A percentile compares a stretch with the other conserved stretches of the same genome.
Conservation (phyloP, 2,797 vertebrate species). For the Lutjanus argentimaculatus region DNA sequence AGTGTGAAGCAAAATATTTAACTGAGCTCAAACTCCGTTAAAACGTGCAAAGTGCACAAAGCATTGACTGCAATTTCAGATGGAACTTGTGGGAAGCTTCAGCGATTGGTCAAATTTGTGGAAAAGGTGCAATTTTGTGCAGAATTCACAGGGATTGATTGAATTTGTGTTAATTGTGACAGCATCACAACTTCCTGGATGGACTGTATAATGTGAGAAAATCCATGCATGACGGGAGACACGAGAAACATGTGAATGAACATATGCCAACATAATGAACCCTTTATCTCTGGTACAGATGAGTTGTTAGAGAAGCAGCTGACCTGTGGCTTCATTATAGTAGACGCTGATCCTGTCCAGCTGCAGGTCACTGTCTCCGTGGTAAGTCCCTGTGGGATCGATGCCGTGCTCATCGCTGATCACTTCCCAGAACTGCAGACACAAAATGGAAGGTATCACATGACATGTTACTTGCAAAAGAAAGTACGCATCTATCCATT, state of each 20-base stretch:
- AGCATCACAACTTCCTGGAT: too few species aligned
- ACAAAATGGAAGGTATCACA: conserved; percentile 70
- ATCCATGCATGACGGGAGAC: too few species aligned
- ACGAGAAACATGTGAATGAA: not conserved
- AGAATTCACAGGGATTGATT: too few species aligned
- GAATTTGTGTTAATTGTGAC: too few species aligned
- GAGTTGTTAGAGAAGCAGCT: not conserved
- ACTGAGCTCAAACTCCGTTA: too few species aligned
- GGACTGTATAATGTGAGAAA: too few species aligned
- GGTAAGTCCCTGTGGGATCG: conserved; percentile 89
- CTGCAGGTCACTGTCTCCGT: conserved; percentile 90
- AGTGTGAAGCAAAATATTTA: too few species aligned
- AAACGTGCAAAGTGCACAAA: too few species aligned
- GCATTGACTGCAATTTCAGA: too few species aligned
- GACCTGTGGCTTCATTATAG: conserved; percentile 90
- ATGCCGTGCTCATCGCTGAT: conserved; percentile 91
- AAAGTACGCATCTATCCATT: conserved; percentile 42
- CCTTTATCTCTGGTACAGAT: not conserved
- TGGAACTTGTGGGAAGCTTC: too few species aligned
- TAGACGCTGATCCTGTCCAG: conserved; percentile 91
- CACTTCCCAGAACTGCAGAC: conserved; percentile 90
- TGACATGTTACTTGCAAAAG: conserved; percentile 53
- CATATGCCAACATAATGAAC: not conserved
- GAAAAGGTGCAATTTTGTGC: too few species aligned
- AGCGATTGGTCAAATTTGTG: too few species aligned